phyloP scores from a whole-genome alignment of 2,113 vertebrate genomes.

The Bubalus kerabau region DNA sequence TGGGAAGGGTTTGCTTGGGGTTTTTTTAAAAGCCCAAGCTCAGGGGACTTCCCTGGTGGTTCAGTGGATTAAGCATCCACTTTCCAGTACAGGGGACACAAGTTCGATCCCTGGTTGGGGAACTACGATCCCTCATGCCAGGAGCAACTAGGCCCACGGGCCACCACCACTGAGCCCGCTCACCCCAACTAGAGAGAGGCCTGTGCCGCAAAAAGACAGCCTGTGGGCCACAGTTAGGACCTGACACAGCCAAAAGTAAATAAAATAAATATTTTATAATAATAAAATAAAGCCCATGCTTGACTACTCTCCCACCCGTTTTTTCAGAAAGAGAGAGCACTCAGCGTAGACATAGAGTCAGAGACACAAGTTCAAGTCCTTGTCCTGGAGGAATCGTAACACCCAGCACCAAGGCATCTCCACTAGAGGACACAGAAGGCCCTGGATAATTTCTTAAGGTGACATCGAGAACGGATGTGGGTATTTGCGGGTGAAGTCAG shows the following conservation, averaged over 20 bases:
- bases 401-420: accelerated
- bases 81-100: neutral
- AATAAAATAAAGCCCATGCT: neutral
- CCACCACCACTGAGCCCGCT: neutral
- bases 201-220: neutral
- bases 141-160: neutral
- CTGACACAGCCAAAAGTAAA: neutral
- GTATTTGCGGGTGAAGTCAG: neutral
- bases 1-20: too few species aligned
- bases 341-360: neutral
- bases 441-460: neutral
- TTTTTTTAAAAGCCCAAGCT: neutral
- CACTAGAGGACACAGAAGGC: neutral
- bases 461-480: neutral
- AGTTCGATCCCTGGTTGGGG: neutral
- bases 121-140: neutral
- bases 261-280: neutral
- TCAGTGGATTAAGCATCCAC: neutral
- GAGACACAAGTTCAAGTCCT: neutral
- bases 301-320: neutral
- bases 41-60: neutral
- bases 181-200: neutral
- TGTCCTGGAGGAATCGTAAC: neutral
- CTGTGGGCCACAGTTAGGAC: neutral
- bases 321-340: neutral